A percentile compares a stretch with the other conserved stretches of the same genome.
These are phyloP conservation scores for Hemiprocne comata DNA, from an alignment of 2,113 vertebrate genomes.

Conservation along the genomic window DNA sequence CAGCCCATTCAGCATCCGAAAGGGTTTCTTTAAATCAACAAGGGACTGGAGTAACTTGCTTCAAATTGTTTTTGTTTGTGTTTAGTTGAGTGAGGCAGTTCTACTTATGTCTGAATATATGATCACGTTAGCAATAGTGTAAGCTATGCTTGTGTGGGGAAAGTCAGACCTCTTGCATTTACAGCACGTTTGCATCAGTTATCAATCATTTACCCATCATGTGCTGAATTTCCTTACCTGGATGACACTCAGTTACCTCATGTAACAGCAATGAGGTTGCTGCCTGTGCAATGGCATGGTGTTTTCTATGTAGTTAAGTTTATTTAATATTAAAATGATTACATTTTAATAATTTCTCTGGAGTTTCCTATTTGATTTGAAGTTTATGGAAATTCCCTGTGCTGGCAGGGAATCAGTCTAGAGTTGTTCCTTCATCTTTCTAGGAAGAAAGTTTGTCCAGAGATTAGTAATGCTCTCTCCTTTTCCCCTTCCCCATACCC, in stretches of 20 bases:
- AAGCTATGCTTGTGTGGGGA: background rate
- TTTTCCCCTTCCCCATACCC: background rate
- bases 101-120: background rate
- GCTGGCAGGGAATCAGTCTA: background rate
- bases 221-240: background rate
- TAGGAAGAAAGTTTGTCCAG: background rate
- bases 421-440: background rate
- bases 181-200: background rate
- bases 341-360: background rate
- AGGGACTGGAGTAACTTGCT: background rate
- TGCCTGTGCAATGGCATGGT: background rate
- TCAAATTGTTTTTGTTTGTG: background rate
- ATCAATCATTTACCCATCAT: background rate
- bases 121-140: background rate
- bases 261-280: background rate
- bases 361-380: slow-evolving; percentile 13
- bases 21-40: background rate
- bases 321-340: slow-evolving; percentile 28
- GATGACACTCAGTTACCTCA: background rate
- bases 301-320: background rate
- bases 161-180: background rate
- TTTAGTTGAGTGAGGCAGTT: background rate
- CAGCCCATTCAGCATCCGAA: background rate
- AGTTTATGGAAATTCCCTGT: background rate
- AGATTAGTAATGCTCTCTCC: background rate